Evolutionary conservation across 2,888 invertebrate genomes (phyloP).

Genomic region (Tineola bisselliella): DNA sequence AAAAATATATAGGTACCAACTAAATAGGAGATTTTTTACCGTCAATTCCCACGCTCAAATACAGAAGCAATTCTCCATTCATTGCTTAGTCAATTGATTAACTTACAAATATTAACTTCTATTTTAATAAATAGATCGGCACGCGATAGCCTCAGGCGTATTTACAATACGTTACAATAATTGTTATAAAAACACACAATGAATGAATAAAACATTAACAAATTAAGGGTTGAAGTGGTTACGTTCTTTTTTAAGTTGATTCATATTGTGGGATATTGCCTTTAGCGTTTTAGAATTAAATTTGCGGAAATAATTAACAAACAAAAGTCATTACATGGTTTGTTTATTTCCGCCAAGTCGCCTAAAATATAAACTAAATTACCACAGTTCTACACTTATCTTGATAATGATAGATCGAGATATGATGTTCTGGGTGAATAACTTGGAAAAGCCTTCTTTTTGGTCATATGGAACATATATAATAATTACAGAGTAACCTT

Average conservation of each 20-base stretch:
- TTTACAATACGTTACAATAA: slow-evolving; percentile 32
- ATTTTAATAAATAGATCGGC: slow-evolving; percentile 41
- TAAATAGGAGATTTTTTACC: too few relatives aligned
- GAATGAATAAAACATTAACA: slow-evolving; percentile 52
- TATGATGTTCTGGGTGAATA: too few relatives aligned
- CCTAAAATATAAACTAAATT: too few relatives aligned
- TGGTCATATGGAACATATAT: too few relatives aligned
- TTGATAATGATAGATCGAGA: too few relatives aligned
- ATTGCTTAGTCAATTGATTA: slow-evolving; percentile 28
- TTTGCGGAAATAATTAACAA: slow-evolving; percentile 31
- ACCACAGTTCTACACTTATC: too few relatives aligned
- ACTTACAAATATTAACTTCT: slow-evolving; percentile 44
- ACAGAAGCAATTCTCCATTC: background rate
- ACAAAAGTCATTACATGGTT: background rate
- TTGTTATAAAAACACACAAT: slow-evolving; percentile 15
- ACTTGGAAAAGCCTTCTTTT: too few relatives aligned
- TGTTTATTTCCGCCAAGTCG: too few relatives aligned
- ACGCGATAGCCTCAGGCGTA: slow-evolving; percentile 54
- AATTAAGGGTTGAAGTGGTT: slow-evolving; percentile 10
- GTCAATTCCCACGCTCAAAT: slow-evolving; percentile 31
- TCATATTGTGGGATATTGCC: slow-evolving; percentile 40
- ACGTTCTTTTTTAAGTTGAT: slow-evolving; percentile 16
- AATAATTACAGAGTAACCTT: too few relatives aligned
- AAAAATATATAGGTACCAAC: too few relatives aligned
- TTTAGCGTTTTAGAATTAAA: slow-evolving; percentile 30